phyloP scores from a whole-genome alignment of 2,888 invertebrate genomes.

The Bellardia bayeri region DNA sequence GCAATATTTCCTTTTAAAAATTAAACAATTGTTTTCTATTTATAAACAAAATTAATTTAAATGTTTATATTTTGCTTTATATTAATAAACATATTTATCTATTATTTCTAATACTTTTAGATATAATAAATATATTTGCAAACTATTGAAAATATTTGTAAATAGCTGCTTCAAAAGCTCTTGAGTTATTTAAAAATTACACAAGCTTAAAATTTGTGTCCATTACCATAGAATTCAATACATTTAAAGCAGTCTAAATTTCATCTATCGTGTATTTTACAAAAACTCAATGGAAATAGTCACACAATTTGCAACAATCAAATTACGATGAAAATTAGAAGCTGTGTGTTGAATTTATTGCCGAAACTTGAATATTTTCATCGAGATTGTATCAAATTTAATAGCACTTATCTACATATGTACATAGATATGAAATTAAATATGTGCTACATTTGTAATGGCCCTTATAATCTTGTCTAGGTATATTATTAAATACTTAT shows the following conservation, averaged over 20 bases:
- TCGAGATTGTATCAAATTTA: background rate
- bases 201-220: too few relatives aligned
- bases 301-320: background rate
- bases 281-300: background rate
- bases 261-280: background rate
- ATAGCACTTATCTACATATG: background rate
- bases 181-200: background rate
- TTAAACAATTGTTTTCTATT: too few relatives aligned
- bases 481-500: background rate
- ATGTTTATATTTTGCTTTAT: too few relatives aligned
- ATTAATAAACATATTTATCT: too few relatives aligned
- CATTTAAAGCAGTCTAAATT: background rate
- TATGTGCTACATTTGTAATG: too few relatives aligned
- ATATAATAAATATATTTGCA: too few relatives aligned
- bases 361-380: constrained; percentile 1
- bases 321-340: background rate
- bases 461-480: background rate
- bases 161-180: background rate
- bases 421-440: background rate
- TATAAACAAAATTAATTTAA: too few relatives aligned
- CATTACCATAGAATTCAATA: background rate
- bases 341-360: background rate
- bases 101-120: too few relatives aligned
- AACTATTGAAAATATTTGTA: too few relatives aligned
- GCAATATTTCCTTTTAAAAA: too few relatives aligned